A percentile compares a stretch with the other conserved stretches of the same genome.
phyloP scores from a whole-genome alignment of 1,140 invertebrate species.

The Caenorhabditis brenneri region DNA sequence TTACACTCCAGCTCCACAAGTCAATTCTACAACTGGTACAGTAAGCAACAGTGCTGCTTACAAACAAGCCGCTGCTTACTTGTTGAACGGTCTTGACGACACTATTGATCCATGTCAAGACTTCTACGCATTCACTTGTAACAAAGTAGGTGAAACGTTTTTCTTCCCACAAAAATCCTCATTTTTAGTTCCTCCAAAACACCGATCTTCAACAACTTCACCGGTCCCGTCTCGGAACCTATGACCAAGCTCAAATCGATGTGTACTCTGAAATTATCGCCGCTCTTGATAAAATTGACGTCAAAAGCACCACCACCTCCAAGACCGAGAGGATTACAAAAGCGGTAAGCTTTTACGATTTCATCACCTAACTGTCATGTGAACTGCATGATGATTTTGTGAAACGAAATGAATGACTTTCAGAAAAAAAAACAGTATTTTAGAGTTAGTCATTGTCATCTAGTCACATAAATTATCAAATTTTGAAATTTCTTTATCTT shows the following conservation, averaged over 20 bases:
- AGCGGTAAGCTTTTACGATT: not conserved
- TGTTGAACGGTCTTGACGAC: constrained; percentile 74
- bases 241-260: constrained; percentile 57
- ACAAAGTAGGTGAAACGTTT: not conserved
- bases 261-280: constrained; percentile 52
- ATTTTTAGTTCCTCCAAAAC: constrained; percentile 67
- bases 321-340: constrained; percentile 54
- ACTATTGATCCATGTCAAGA: constrained; percentile 74
- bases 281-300: constrained; percentile 42
- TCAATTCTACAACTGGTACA: not conserved
- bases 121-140: constrained; percentile 75
- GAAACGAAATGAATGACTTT: not conserved
- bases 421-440: not conserved
- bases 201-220: constrained; percentile 69
- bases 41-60: not conserved
- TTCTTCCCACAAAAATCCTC: not conserved
- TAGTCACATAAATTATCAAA: not conserved
- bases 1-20: constrained; percentile 23
- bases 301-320: constrained; percentile 32
- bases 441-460: constrained; percentile 2
- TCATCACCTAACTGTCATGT: not conserved
- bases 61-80: constrained; percentile 49
- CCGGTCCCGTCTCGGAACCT: constrained; percentile 56
- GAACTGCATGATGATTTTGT: not conserved
- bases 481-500: not conserved